Evolutionary conservation across 2,113 vertebrate genomes (phyloP).

Genomic region (Brachyhypopomus occidentalis): DNA sequence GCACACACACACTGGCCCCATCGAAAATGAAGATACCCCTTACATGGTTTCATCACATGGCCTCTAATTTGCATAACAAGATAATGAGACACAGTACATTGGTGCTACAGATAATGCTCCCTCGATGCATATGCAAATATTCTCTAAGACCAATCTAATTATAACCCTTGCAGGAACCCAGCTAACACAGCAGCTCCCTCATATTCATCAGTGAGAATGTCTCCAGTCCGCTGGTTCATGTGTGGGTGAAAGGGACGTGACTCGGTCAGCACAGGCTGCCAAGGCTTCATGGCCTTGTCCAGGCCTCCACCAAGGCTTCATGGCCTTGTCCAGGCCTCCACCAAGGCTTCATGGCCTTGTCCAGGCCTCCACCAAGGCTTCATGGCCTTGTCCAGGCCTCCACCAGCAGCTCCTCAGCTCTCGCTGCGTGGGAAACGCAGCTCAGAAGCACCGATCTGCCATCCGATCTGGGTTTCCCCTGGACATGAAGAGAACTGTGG

Average conservation of each 20-base stretch:
- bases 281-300: not conserved
- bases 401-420: not conserved
- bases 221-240: constrained; percentile 8
- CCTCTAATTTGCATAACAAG: constrained; percentile 32
- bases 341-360: not conserved
- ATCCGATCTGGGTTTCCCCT: constrained; percentile 18
- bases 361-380: not conserved
- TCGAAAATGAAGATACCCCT: constrained; percentile 27
- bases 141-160: constrained; percentile 1
- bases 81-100: constrained; percentile 25
- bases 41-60: constrained; percentile 38
- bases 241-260: constrained; percentile 6
- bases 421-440: not conserved
- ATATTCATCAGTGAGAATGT: constrained; percentile 28
- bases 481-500: constrained; percentile 4
- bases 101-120: not conserved
- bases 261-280: not conserved
- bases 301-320: not conserved
- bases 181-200: not conserved
- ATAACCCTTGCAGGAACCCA: not conserved
- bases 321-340: not conserved
- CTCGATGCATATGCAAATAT: constrained; percentile 17
- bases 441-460: constrained; percentile 5
- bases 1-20: not conserved
- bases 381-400: not conserved